Base-by-base conservation (phyloP, 1,140 invertebrate species). In the Sycophila sp. region DNA sequence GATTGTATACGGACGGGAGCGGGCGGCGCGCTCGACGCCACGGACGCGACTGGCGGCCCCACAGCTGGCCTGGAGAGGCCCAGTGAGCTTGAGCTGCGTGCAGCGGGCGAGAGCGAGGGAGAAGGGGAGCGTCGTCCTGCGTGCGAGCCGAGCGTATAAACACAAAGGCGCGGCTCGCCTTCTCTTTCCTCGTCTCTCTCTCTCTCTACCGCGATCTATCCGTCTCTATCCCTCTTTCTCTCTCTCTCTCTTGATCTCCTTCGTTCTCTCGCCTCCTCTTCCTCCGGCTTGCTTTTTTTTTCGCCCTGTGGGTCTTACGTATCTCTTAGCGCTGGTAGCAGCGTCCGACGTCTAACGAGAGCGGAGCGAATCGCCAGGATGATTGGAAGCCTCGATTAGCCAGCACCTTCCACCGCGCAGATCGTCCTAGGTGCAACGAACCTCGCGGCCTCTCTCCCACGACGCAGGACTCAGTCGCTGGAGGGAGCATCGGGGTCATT, bases 141-240 rank as follows among this genome's bases (percentile, higher is more conserved):
- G 74, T 75, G 73, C 76, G 77, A n/a, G 78, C 72, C 77, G 73
- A 71, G 77, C 59, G 72, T 73, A 76, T 73, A 76, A 78, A 79
- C 78, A 78, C 75, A 75, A 76, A 59, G 74, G 76, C 76, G 78
- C 67, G 58, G 67, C 53, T 69, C 56, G 42, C 69, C 22, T 67
- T 8, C 66, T 63, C 36, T 45, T 8, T 51, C 42, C 59, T 19
- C 32, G 19, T 60, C 42, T 32, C 58, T 65, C 34, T 36, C n/a
- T 0, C 60, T 19, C 60, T 7, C 1, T 30, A 6, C 17, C 64
- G 2, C 22, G 26, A 3, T 8, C 10, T 30, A 34, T 40, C 17
- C 34, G n/a, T n/a, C 24, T 36, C 59, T 19, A 17, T 40, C 34
- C 34, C 49, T 62, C 69, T 53, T 59, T 58, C 42, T 56, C 49